Conservation (phyloP, 2,888 invertebrate genomes). For the Stomorhina lunata region DNA sequence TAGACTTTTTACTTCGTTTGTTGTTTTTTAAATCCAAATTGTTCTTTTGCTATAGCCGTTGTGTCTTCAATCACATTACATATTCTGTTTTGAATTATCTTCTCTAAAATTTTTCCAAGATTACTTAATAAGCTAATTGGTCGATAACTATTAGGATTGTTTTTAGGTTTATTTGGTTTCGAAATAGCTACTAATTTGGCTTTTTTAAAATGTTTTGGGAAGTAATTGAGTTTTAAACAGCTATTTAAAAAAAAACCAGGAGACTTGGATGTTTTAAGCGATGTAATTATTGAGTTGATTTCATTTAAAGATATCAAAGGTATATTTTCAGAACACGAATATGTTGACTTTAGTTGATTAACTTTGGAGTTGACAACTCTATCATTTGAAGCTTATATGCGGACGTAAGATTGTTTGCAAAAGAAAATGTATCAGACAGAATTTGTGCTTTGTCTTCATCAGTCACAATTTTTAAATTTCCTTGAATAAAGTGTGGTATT, state of each 20-base stretch:
- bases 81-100: no score
- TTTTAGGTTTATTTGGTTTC: background rate
- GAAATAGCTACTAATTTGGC: background rate
- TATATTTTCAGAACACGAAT: background rate
- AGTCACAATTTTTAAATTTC: background rate
- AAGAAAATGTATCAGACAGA: background rate
- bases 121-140: no score
- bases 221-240: background rate
- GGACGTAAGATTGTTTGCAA: background rate
- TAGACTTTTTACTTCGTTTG: no score
- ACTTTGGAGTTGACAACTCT: background rate
- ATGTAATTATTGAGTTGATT: background rate
- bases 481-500: no score
- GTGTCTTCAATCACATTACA: no score
- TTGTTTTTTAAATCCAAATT: no score
- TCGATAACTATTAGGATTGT: no score
- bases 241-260: background rate
- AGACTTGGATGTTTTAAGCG: background rate
- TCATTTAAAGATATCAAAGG: background rate
- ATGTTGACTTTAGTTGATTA: background rate
- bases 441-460: background rate
- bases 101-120: no score
- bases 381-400: background rate
- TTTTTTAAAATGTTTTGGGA: background rate
- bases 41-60: no score